A percentile compares a stretch with the other conserved stretches of the same genome.
Conservation (phyloP, 2,113 vertebrate genomes). For the Poeciliopsis turrubarensis region DNA sequence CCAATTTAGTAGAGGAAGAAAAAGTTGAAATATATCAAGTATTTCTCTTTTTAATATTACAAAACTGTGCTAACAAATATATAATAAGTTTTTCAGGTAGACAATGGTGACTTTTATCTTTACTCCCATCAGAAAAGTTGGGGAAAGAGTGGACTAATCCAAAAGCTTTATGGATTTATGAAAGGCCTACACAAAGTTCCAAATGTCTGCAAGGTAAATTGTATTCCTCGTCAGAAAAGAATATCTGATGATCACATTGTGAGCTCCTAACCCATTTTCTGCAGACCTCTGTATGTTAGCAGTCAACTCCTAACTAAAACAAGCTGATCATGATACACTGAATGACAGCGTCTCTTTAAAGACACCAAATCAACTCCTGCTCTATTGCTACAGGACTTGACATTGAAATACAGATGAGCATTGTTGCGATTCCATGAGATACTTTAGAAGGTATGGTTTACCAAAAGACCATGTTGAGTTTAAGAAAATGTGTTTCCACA, state of each 20-base stretch:
- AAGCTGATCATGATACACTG: background rate
- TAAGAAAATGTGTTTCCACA: background rate
- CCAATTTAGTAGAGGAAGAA: background rate
- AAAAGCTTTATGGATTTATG: background rate
- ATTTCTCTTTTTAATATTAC: background rate
- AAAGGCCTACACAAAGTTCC: background rate
- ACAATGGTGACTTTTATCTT: background rate
- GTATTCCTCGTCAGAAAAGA: background rate
- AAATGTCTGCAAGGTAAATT: background rate
- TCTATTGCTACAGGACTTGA: slow-evolving; percentile 10
- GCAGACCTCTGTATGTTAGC: background rate
- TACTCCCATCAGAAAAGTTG: background rate
- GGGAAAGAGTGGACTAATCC: background rate
- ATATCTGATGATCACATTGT: background rate
- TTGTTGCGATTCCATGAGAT: slow-evolving; percentile 14
- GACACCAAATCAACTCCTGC: background rate
- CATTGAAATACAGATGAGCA: slow-evolving; percentile 21
- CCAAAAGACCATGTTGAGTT: slow-evolving; percentile 16
- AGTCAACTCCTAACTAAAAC: background rate
- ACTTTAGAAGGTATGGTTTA: slow-evolving; percentile 24
- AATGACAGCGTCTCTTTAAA: background rate
- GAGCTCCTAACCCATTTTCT: background rate
- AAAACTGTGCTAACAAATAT: background rate
- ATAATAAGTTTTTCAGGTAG: background rate
- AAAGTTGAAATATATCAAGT: background rate